A percentile compares a stretch with the other conserved stretches of the same genome.
These are phyloP conservation scores for Harlomillsia oculata DNA, from an alignment of 1,140 invertebrate genomes.

Conservation along the genomic window DNA sequence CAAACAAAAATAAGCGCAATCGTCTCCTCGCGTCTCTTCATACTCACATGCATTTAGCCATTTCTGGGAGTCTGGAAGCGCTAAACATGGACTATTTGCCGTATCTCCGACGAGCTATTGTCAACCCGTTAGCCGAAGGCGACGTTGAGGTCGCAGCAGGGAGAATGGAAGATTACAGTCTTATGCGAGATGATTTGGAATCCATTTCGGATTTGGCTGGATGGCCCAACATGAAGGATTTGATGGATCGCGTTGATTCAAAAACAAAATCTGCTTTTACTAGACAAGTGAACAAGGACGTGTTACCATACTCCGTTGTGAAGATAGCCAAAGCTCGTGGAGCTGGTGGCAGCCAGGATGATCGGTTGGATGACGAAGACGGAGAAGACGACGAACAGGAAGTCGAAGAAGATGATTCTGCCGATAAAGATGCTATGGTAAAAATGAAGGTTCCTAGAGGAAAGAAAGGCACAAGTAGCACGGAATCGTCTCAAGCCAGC, in stretches of 20 bases:
- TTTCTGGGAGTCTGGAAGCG: constrained; percentile 63
- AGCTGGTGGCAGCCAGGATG: constrained; percentile 44
- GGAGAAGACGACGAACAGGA: constrained; percentile 40
- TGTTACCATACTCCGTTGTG: constrained; percentile 57
- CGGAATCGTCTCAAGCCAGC: neutral
- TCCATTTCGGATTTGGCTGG: constrained; percentile 68
- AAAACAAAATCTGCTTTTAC: constrained; percentile 92
- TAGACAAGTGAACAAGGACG: constrained; percentile 76
- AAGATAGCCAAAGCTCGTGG: constrained; percentile 46
- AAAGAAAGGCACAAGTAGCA: neutral
- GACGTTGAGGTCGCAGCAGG: constrained; percentile 63
- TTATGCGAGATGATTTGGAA: constrained; percentile 84
- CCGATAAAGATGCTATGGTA: constrained; percentile 65
- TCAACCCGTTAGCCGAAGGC: constrained; percentile 58
- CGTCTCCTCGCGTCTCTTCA: constrained; percentile 72
- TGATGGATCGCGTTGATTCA: constrained; percentile 61
- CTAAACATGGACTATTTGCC: constrained; percentile 74
- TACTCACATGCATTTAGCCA: constrained; percentile 57
- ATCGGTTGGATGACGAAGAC: constrained; percentile 36
- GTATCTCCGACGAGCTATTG: constrained; percentile 58
- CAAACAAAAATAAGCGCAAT: constrained; percentile 66
- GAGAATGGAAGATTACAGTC: constrained; percentile 66
- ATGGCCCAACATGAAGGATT: constrained; percentile 72
- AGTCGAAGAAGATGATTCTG: constrained; percentile 46
- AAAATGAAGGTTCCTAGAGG: constrained; percentile 49